A percentile compares a stretch with the other conserved stretches of the same genome.
phyloP scores from a whole-genome alignment of 1,140 invertebrate genomes.

The Cylas formicarius region DNA sequence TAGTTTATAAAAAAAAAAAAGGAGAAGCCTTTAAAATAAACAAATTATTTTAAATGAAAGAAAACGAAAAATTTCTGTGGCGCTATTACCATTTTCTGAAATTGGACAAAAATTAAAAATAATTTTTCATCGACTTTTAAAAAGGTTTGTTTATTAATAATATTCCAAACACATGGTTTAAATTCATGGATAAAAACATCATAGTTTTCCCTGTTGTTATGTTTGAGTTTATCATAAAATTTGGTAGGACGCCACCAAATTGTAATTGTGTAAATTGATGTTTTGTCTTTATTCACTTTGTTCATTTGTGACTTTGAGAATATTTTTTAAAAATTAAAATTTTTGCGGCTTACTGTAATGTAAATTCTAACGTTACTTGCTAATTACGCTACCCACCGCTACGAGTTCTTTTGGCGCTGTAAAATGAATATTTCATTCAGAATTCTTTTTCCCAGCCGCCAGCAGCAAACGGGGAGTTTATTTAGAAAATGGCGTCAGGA shows the following conservation, averaged over 20 bases:
- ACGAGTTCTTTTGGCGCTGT: constrained; percentile 23
- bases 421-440: constrained; percentile 9
- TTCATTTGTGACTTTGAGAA: not conserved
- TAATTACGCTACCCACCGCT: constrained; percentile 16
- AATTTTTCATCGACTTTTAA: too few species aligned
- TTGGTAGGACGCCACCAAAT: not conserved
- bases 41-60: too few species aligned
- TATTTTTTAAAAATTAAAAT: too few species aligned
- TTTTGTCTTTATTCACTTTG: not conserved
- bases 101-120: too few species aligned
- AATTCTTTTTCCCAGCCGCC: constrained; percentile 32
- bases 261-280: not conserved
- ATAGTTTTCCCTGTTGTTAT: not conserved
- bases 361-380: not conserved
- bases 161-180: too few species aligned
- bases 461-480: constrained; percentile 25
- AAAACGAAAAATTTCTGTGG: too few species aligned
- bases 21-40: too few species aligned
- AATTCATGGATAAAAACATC: too few species aligned
- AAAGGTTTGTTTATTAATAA: too few species aligned
- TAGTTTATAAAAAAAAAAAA: too few species aligned
- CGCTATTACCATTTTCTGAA: too few species aligned
- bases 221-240: too few species aligned
- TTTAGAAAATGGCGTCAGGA: constrained; percentile 40
- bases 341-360: not conserved